Percentiles rank a stretch among this genome's conserved stretches.
phyloP scores from a whole-genome alignment of 2,113 vertebrate genomes.

The Mohoua ochrocephala region DNA sequence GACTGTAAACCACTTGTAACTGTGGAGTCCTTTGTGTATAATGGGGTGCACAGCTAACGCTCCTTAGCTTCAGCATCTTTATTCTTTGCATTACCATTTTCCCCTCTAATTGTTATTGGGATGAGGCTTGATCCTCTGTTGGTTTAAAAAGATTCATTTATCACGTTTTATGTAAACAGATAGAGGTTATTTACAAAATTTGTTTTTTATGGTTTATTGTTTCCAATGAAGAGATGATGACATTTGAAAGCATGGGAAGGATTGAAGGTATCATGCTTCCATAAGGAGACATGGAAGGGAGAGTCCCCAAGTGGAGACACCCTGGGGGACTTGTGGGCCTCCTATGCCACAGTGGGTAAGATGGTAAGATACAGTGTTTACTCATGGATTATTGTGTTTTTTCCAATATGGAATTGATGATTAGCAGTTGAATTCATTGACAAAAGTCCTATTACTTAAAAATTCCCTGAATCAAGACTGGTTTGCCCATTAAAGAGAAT shows the following conservation, averaged over 20 bases:
- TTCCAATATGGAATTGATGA: neutral
- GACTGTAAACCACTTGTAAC: neutral
- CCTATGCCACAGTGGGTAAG: neutral
- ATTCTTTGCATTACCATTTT: neutral
- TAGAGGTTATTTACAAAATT: neutral
- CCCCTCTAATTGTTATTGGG: neutral
- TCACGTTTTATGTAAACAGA: neutral
- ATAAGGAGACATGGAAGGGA: neutral
- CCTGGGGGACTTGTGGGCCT: neutral
- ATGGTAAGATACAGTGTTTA: neutral
- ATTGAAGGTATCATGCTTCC: neutral
- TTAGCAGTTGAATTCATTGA: neutral
- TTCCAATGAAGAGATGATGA: neutral
- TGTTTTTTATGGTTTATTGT: neutral
- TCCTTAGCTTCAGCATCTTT: neutral
- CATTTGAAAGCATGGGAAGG: neutral
- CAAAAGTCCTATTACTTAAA: neutral
- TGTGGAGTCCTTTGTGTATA: accelerated
- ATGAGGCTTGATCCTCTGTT: neutral
- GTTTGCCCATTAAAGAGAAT: neutral
- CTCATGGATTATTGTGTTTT: neutral
- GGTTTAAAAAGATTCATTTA: neutral
- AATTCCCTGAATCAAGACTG: neutral
- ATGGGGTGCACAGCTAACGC: neutral
- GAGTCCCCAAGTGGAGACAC: neutral